Conservation (phyloP, 2,113 vertebrate species). For the Salminus brasiliensis region DNA sequence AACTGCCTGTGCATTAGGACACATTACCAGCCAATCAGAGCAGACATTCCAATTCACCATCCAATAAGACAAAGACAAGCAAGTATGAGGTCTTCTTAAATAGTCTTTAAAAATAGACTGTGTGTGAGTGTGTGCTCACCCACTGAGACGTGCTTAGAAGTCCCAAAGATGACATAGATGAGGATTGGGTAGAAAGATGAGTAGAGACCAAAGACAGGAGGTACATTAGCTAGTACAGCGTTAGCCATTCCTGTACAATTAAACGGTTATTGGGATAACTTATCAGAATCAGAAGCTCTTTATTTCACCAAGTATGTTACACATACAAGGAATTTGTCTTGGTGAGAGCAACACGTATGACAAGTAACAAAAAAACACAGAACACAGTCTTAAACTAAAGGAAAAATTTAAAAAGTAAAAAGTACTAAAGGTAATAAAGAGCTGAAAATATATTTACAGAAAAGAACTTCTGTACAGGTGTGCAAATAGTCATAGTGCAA, state of each 20-base stretch:
- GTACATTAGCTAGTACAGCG: conserved; percentile 86
- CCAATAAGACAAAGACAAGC: neutral
- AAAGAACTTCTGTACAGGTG: too few species aligned
- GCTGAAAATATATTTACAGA: too few species aligned
- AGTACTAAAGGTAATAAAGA: too few species aligned
- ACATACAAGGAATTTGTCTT: too few species aligned
- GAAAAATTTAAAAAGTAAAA: too few species aligned
- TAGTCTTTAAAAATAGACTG: neutral
- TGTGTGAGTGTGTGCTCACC: conserved; percentile 73
- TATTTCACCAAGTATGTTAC: too few species aligned
- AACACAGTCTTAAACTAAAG: too few species aligned
- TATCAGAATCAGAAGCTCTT: too few species aligned
- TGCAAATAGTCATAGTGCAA: too few species aligned
- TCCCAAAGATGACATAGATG: conserved; percentile 93
- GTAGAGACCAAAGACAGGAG: conserved; percentile 88
- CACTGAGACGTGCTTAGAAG: conserved; percentile 90
- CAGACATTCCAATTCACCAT: neutral
- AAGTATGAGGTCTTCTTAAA: neutral
- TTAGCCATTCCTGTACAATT: conserved; percentile 85
- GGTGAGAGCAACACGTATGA: too few species aligned
- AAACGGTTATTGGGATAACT: too few species aligned
- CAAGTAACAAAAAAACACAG: too few species aligned
- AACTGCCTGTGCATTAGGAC: conserved; percentile 64
- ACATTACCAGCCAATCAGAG: conserved; percentile 34
- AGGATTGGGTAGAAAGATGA: conserved; percentile 92